Conservation (phyloP, 2,113 vertebrate genomes). For the Tinamus guttatus region DNA sequence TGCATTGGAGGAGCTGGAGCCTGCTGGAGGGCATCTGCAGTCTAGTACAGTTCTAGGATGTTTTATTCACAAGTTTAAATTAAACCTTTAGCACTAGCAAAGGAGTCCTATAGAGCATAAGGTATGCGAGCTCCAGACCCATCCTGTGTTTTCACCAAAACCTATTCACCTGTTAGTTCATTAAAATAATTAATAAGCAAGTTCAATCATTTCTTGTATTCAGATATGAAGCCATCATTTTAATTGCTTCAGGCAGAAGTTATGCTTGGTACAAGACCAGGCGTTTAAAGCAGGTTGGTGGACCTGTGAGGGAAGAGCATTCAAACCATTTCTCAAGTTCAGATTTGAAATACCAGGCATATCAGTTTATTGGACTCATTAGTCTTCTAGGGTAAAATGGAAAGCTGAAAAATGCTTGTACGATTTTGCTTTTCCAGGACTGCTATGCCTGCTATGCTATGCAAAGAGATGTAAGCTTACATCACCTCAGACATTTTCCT, state of each 20-base stretch:
- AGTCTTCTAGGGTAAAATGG: background rate
- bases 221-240: background rate
- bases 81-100: background rate
- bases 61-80: background rate
- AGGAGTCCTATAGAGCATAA: background rate
- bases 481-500: background rate
- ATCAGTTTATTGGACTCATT: background rate
- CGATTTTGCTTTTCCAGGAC: background rate
- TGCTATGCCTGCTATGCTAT: background rate
- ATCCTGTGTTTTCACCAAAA: background rate
- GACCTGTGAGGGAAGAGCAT: background rate
- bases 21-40: background rate
- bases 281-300: background rate
- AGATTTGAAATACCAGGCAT: background rate
- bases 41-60: background rate
- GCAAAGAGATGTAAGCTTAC: background rate
- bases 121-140: background rate
- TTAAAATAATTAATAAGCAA: background rate
- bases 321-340: background rate
- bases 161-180: background rate
- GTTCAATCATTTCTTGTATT: background rate
- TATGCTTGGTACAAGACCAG: conserved; percentile 37
- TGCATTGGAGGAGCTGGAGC: background rate
- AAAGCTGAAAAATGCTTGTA: background rate
- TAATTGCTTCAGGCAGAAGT: background rate